A percentile compares a stretch with the other conserved stretches of the same genome.
These are phyloP conservation scores for Blastobasis lacticolella DNA, from an alignment of 2,888 invertebrate genomes.

Conservation along the genomic window DNA sequence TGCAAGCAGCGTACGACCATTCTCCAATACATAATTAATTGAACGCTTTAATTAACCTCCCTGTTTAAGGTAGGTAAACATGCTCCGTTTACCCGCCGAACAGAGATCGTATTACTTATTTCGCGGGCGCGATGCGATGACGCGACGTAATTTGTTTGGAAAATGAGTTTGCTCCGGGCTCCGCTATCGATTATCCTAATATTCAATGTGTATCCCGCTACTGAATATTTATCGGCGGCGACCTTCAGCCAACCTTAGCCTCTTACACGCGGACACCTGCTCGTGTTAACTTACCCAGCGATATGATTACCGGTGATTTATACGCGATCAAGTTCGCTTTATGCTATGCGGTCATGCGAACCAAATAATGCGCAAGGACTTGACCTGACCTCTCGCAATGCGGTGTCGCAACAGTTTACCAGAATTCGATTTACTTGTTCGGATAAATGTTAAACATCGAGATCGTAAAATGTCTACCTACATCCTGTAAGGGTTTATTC, in stretches of 20 bases:
- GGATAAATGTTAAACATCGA: too few species aligned
- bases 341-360: constrained; percentile 6
- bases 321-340: constrained; percentile 5
- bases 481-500: too few species aligned
- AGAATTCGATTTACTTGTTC: too few species aligned
- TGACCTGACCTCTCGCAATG: background rate
- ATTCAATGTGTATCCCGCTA: background rate
- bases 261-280: too few species aligned
- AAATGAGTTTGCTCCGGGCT: constrained; percentile 7
- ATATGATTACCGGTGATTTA: constrained; percentile 7
- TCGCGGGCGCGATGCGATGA: constrained; percentile 24
- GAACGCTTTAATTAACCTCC: too few species aligned
- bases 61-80: too few species aligned
- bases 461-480: too few species aligned
- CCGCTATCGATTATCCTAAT: background rate
- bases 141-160: constrained; percentile 26
- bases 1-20: too few species aligned
- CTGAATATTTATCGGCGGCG: background rate
- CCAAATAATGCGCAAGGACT: constrained; percentile 1
- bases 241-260: too few species aligned
- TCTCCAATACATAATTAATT: too few species aligned
- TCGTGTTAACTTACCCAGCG: background rate
- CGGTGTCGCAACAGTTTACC: too few species aligned
- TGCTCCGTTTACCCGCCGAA: background rate
- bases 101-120: constrained; percentile 26